phyloP scores from a whole-genome alignment of 2,888 invertebrate genomes.

The Drymonia ruficornis region DNA sequence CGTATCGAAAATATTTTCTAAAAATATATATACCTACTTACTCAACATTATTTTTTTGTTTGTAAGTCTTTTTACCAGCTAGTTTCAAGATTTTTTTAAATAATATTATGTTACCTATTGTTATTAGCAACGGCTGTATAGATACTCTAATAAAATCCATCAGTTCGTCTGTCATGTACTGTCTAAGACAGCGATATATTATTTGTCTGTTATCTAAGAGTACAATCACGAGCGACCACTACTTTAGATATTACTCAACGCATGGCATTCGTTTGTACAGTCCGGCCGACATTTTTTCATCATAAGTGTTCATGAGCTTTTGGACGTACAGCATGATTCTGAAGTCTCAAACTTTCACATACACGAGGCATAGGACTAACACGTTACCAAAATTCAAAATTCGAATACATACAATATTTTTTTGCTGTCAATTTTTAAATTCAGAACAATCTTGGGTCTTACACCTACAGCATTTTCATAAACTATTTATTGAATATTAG shows the following conservation, averaged over 20 bases:
- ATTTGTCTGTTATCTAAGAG: conserved; percentile 51
- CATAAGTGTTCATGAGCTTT: conserved; percentile 31
- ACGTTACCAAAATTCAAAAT: too few species aligned
- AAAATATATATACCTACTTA: too few species aligned
- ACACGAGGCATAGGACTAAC: too few species aligned
- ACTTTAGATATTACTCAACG: conserved; percentile 48
- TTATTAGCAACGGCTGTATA: conserved; percentile 19
- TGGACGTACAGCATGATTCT: conserved; percentile 14
- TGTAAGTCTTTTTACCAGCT: too few species aligned
- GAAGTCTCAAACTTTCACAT: too few species aligned
- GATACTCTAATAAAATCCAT: conserved; percentile 43
- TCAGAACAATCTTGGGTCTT: too few species aligned
- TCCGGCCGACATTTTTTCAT: conserved; percentile 38
- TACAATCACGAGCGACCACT: conserved; percentile 47
- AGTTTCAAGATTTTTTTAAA: conserved; percentile 11
- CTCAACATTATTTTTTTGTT: too few species aligned
- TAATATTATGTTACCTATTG: conserved; percentile 16
- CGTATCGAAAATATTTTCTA: too few species aligned
- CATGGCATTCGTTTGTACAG: conserved; percentile 48
- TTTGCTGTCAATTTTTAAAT: too few species aligned
- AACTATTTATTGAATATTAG: too few species aligned
- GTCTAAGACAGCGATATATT: conserved; percentile 49
- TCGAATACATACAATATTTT: too few species aligned
- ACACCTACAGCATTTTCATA: too few species aligned
- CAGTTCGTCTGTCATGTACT: conserved; percentile 47